Evolutionary conservation across 1,140 invertebrate genomes (phyloP).

Genomic region (silkworm (Bombyx mori)): ASM3026992v2 NC_085112.1:7885001-7885500

Average conservation of each 20-base stretch:
- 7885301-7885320: constrained; percentile 42
- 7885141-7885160: constrained; percentile 49
- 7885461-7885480: no score
- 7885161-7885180: constrained; percentile 44
- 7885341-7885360: constrained; percentile 39
- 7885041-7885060: no score
- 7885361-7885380: constrained; percentile 56
- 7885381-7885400: constrained; percentile 24
- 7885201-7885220: constrained; percentile 34
- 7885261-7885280: constrained; percentile 26
- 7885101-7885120: no score
- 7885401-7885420: no score
- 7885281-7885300: constrained; percentile 25
- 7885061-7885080: no score
- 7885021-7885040: no score
- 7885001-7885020: no score
- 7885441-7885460: no score
- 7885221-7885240: constrained; percentile 36
- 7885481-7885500: no score
- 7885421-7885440: no score
- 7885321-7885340: constrained; percentile 33
- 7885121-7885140: constrained; percentile 14
- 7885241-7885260: constrained; percentile 21
- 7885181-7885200: constrained; percentile 51
- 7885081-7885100: no score